Base-by-base conservation (phyloP, 2,888 invertebrate genomes). In the Drosophila merina region DNA sequence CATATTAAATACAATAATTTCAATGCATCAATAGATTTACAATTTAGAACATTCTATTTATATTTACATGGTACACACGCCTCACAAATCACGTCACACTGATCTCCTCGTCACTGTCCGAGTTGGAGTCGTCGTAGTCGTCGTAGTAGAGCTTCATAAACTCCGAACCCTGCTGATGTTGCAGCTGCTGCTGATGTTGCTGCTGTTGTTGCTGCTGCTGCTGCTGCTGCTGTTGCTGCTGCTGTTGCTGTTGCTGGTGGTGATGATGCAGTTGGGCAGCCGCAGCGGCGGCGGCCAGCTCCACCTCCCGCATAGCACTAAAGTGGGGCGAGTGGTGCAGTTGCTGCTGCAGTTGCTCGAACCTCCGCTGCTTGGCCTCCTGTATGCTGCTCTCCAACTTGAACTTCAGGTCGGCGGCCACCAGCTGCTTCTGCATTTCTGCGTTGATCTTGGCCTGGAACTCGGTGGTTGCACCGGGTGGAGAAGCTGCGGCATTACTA, bases 71-170 rank as follows among this genome's bases (percentile, higher is more conserved):
- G 58, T 47, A 38, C 48, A 48, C 42, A 40, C 33, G 58, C 49
- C 44, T 33, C 67, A 67, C 69, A 42, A 91, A 96, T 96, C 96
- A 96, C 93, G 96, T 97, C 91, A 97, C 96, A 90, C 96, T 96
- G 77, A 97, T 97, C 91, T 97, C 96, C 88, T 96, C 96, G 86
- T 96, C 95, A 66, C 94, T 95, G 66, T 96, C 96, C 80, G 94
- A 94, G 47, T 93, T 93, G 28, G 92, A 91, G 66, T 94, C 94
- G 38, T 91, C 91, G 59, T 91, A 92, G 71, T 92, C 92, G 56
- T 92, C 92, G 66, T 91, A 92, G 76, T 91, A 92, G 78, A 91
- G 89, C 75, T 91, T 91, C 86, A 90, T 89, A 72, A 90, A 90
- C 71, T 91, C 91, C 4, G 90, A 69, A 52, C 86, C 80, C 55